These are phyloP conservation scores for Philereme vetulata DNA, from an alignment of 2,888 invertebrate species.

Conservation along the genomic window DNA sequence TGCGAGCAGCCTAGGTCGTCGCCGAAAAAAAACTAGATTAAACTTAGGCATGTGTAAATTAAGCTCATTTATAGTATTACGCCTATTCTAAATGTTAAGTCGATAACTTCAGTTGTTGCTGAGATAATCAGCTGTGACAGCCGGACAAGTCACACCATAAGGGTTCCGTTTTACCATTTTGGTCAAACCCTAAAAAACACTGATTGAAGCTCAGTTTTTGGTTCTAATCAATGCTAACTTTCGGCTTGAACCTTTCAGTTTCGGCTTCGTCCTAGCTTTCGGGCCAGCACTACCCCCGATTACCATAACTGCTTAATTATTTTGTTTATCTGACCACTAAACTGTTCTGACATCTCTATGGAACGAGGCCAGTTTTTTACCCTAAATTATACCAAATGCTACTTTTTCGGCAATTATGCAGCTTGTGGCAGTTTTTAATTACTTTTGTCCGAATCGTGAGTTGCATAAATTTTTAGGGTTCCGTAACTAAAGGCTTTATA, in stretches of 20 bases:
- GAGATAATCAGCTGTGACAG: no score
- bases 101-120: no score
- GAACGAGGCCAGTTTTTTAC: conserved; percentile 46
- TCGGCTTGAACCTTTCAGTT: background rate
- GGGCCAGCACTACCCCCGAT: conserved; percentile 20
- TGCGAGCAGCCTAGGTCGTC: no score
- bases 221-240: conserved; percentile 1
- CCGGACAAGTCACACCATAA: no score
- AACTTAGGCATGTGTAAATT: no score
- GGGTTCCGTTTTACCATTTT: no score
- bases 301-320: conserved; percentile 72
- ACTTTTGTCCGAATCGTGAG: background rate
- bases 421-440: conserved; percentile 9
- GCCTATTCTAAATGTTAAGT: no score
- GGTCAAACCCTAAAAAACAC: no score
- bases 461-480: background rate
- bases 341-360: conserved; percentile 59
- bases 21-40: no score
- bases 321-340: conserved; percentile 78
- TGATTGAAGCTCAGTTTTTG: no score
- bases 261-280: conserved; percentile 18
- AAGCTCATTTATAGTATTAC: no score
- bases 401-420: conserved; percentile 7
- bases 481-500: no score
- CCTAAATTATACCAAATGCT: conserved; percentile 14